Conservation (phyloP, 2,113 vertebrate genomes). For the Herpailurus yagouaroundi region DNA sequence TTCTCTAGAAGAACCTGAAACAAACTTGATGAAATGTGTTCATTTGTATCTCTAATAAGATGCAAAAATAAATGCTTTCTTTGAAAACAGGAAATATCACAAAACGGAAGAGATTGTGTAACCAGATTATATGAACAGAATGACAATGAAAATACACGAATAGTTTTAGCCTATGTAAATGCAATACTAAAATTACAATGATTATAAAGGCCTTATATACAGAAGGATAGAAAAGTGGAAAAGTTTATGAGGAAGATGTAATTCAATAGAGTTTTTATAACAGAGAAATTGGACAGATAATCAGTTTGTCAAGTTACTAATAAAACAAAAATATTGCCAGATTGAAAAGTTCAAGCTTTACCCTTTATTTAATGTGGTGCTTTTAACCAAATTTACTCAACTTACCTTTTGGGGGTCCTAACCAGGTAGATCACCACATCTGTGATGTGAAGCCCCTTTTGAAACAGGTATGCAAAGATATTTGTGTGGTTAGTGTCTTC, state of each 20-base stretch:
- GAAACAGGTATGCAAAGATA: conserved; percentile 11
- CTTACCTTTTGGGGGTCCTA: conserved; percentile 32
- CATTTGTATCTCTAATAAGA: background rate
- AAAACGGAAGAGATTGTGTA: background rate
- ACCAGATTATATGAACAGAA: background rate
- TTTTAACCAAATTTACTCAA: background rate
- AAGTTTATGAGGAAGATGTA: background rate
- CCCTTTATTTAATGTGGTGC: background rate
- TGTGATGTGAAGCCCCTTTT: conserved; percentile 50
- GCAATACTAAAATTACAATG: background rate
- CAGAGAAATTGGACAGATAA: background rate
- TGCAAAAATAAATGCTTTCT: background rate
- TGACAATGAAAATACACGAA: background rate
- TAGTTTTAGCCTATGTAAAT: background rate
- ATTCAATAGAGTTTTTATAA: background rate
- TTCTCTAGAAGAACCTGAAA: background rate
- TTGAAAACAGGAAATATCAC: background rate
- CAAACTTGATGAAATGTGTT: background rate
- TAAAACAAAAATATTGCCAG: background rate
- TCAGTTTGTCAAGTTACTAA: background rate
- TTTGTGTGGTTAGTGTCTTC: background rate
- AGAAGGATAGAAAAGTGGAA: background rate
- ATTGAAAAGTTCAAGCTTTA: background rate
- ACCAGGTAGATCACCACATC: background rate
- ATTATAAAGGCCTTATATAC: background rate